phyloP scores from a whole-genome alignment of 2,888 invertebrate species.

The Trissolcus brochymenae region DNA sequence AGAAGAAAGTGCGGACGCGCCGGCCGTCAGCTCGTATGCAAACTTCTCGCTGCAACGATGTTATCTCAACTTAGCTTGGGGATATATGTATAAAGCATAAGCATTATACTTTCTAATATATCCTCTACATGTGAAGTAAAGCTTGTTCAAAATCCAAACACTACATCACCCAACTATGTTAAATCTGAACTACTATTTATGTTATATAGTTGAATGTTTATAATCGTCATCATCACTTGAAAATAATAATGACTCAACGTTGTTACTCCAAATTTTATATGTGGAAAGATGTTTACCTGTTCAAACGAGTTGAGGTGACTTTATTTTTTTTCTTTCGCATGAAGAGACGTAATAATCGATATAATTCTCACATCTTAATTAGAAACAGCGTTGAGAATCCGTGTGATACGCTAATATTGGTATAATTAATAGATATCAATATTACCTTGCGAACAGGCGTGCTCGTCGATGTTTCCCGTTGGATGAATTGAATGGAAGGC shows the following conservation, averaged over 20 bases:
- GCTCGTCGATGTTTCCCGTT: slow-evolving; percentile 62
- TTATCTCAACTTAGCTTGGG: slow-evolving; percentile 46
- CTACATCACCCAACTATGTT: slow-evolving; percentile 58
- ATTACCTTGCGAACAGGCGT: slow-evolving; percentile 61
- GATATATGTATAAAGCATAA: slow-evolving; percentile 66
- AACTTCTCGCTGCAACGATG: slow-evolving; percentile 58
- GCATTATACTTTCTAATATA: slow-evolving; percentile 70
- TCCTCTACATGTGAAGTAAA: slow-evolving; percentile 36
- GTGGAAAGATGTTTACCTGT: no score
- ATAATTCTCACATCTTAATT: slow-evolving; percentile 17
- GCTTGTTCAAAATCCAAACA: slow-evolving; percentile 60
- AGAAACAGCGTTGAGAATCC: slow-evolving; percentile 38
- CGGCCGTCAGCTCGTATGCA: slow-evolving; percentile 60
- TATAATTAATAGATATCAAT: slow-evolving; percentile 68
- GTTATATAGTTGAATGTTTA: no score
- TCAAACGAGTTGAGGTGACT: no score
- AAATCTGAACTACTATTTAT: slow-evolving; percentile 24
- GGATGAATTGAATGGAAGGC: slow-evolving; percentile 65
- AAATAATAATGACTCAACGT: no score
- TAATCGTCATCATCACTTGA: no score
- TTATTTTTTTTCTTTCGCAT: no score
- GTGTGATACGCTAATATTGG: slow-evolving; percentile 29
- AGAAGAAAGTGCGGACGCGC: slow-evolving; percentile 30
- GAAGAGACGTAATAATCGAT: slow-evolving; percentile 13
- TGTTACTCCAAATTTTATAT: no score